Conservation (phyloP, 2,797 vertebrate genomes). For the Premnoplex brunnescens region DNA sequence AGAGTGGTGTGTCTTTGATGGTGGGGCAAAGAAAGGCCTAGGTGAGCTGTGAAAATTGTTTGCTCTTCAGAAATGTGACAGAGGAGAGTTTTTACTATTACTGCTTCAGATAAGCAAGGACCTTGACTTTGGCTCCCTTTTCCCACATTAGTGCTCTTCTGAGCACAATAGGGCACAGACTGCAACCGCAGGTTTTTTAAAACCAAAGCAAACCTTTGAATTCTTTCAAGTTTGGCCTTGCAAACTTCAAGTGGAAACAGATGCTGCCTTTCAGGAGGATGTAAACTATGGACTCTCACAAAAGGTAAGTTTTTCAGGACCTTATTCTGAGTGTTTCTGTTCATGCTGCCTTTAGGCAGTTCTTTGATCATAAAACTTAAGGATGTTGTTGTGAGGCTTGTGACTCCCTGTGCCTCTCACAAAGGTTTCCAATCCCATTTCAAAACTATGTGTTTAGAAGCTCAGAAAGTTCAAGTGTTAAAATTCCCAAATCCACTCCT, state of each 20-base stretch:
- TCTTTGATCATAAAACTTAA: neutral
- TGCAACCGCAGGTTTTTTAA: neutral
- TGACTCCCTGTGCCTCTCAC: neutral
- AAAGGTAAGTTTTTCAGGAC: neutral
- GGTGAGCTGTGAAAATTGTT: neutral
- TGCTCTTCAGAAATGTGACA: neutral
- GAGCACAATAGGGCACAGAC: neutral
- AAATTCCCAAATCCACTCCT: neutral
- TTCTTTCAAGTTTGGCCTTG: neutral
- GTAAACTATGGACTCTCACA: neutral
- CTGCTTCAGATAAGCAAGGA: neutral
- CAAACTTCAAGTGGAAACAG: neutral
- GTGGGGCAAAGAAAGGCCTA: neutral
- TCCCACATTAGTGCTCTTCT: neutral
- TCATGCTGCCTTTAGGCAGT: neutral
- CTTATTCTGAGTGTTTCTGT: neutral
- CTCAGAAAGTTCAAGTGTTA: neutral
- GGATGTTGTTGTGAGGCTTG: neutral
- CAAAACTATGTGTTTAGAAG: neutral
- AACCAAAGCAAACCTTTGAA: neutral
- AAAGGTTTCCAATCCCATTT: neutral
- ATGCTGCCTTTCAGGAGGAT: neutral
- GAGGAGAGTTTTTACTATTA: neutral
- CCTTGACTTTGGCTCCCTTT: neutral
- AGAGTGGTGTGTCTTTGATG: neutral